A percentile compares a stretch with the other conserved stretches of the same genome.
Evolutionary conservation across 1,140 invertebrate species (phyloP).

Genomic region (Thaumatotibia leucotreta): DNA sequence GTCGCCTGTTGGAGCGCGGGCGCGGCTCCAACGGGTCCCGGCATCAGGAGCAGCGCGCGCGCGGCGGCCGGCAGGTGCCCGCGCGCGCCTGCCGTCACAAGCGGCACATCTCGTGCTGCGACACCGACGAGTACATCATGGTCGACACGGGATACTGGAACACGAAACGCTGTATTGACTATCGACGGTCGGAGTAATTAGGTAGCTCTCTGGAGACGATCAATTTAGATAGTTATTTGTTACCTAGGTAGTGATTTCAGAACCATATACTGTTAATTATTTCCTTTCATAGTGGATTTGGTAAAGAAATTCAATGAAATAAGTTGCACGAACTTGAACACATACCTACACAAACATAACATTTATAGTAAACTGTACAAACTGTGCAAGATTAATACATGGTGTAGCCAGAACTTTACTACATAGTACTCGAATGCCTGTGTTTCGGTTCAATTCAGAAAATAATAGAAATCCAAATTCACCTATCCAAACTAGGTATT

Average conservation of each 20-base stretch:
- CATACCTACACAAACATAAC: too few species aligned
- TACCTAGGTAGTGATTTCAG: background rate
- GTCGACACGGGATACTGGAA: conserved; percentile 73
- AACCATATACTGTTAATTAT: background rate
- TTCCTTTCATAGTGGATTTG: background rate
- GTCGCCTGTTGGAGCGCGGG: conserved; percentile 36
- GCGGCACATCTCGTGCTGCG: conserved; percentile 72
- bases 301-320: too few species aligned
- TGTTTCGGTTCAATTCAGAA: too few species aligned
- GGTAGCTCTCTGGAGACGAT: background rate
- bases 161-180: background rate
- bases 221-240: background rate
- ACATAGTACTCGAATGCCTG: too few species aligned
- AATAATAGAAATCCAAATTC: too few species aligned
- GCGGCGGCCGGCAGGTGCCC: conserved; percentile 46
- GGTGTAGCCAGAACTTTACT: too few species aligned
- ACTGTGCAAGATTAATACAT: too few species aligned
- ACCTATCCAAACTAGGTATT: too few species aligned
- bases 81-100: conserved; percentile 73
- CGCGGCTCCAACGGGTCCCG: conserved; percentile 36
- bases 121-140: conserved; percentile 74
- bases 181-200: background rate
- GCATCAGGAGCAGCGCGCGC: conserved; percentile 60
- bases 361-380: too few species aligned
- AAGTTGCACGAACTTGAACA: too few species aligned